Evolutionary conservation across 2,888 invertebrate genomes (phyloP).

Genomic region (Thymelicus acteon): DNA sequence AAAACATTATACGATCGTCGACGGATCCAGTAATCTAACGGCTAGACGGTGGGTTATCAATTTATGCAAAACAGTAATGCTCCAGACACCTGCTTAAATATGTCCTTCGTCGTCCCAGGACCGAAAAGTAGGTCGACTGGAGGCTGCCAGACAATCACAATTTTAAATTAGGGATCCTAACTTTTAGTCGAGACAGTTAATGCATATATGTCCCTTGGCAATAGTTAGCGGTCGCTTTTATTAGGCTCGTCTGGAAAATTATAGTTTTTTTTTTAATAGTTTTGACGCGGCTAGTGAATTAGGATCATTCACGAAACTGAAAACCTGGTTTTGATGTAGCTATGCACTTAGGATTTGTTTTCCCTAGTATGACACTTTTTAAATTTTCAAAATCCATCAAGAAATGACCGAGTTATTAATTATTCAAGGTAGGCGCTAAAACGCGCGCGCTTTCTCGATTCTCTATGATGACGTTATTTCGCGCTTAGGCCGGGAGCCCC

Average conservation of each 20-base stretch:
- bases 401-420: too few species aligned
- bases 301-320: too few species aligned
- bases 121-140: slow-evolving; percentile 75
- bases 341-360: too few species aligned
- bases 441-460: too few species aligned
- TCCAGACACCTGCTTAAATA: slow-evolving; percentile 72
- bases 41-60: slow-evolving; percentile 70
- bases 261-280: slow-evolving; percentile 10
- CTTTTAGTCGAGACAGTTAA: slow-evolving; percentile 48
- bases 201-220: slow-evolving; percentile 47
- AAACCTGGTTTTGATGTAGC: too few species aligned
- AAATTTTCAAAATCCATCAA: too few species aligned
- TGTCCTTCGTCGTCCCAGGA: slow-evolving; percentile 74
- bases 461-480: too few species aligned
- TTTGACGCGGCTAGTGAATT: not conserved
- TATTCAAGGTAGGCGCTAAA: too few species aligned
- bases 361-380: too few species aligned
- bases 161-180: slow-evolving; percentile 76
- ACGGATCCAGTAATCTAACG: slow-evolving; percentile 54
- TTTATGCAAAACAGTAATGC: slow-evolving; percentile 70
- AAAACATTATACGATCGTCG: slow-evolving; percentile 39
- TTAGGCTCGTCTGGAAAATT: slow-evolving; percentile 44
- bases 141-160: slow-evolving; percentile 80
- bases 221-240: slow-evolving; percentile 44
- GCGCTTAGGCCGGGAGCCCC: too few species aligned